These are phyloP conservation scores for Isichthys henryi DNA, from an alignment of 2,113 vertebrate genomes.

Conservation along the genomic window DNA sequence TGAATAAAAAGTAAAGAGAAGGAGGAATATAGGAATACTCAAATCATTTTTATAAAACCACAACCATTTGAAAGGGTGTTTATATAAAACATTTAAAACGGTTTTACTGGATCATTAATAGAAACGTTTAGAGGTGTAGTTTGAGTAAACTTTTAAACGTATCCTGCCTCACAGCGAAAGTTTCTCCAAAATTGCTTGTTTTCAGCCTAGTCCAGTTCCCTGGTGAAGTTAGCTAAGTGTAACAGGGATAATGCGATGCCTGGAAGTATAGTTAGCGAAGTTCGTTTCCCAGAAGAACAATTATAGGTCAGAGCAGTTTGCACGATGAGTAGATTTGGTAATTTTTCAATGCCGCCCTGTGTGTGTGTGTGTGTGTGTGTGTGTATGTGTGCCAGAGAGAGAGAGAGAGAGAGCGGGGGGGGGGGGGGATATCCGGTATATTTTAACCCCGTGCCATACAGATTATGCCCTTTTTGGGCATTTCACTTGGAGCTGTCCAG, in stretches of 20 bases:
- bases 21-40: neutral
- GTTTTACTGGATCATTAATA: neutral
- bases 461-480: neutral
- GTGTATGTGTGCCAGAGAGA: neutral
- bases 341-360: neutral
- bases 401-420: neutral
- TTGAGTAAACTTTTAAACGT: neutral
- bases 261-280: neutral
- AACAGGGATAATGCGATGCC: neutral
- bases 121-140: neutral
- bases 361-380: neutral
- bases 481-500: constrained; percentile 41
- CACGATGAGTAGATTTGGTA: neutral
- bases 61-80: neutral
- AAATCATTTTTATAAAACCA: neutral
- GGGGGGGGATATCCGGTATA: no score
- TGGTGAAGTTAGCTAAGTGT: neutral
- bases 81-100: neutral
- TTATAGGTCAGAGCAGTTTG: neutral
- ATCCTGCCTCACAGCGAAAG: neutral
- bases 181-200: neutral
- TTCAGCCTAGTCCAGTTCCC: neutral
- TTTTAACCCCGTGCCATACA: neutral
- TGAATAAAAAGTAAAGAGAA: neutral
- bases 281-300: neutral